Evolutionary conservation across 1,140 invertebrate species (phyloP), one percentile per base, ranked within the genome.

Genomic region (Drosophila guanche): DNA sequence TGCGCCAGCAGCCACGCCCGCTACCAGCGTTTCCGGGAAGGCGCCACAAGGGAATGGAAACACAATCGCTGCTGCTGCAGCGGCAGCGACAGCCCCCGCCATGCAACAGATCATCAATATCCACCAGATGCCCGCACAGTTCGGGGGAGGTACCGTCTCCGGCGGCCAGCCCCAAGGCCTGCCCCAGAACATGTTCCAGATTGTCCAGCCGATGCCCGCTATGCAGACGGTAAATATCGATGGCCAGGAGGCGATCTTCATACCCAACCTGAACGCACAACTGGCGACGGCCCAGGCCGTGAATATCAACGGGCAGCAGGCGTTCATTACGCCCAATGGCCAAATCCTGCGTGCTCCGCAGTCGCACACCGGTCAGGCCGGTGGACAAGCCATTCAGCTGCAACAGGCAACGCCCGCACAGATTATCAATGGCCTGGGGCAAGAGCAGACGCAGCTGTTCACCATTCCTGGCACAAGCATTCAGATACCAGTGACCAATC

Each of bases 141-240:
- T 90, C 27, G 56, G 45, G 57, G 33, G 71, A 71, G 61, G 68
- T 58, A 20, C 45, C 52, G 45, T 54, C 0, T 40, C 52, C 0
- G 60, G 57, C 1, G 75, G 70, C 4, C 62, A 61, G 4, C 46
- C 54, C 6, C 23, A 52, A 37, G 53, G 55, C 8, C 48, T 89
- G 52, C 55, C 72, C 0, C 90, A 91, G 33, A 91, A 89, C 37
- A 91, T 91, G 90, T 91, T 91, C 33, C 84, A 89, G 57, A 89
- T 91, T 25, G 90, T 91, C n/a, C 90, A 91, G 45, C 91, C 91
- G 40, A 85, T 85, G 81, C 81, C 12, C 10, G 33, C 90, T 5
- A 95, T 97, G 94, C 97, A 98, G 91, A 96, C 96, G 0, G 95
- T 98, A 6, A 97, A 96, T 20, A 96, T 98, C 5, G 97, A 98